phyloP scores from a whole-genome alignment of 2,888 invertebrate species.

The Seira musarum region DNA sequence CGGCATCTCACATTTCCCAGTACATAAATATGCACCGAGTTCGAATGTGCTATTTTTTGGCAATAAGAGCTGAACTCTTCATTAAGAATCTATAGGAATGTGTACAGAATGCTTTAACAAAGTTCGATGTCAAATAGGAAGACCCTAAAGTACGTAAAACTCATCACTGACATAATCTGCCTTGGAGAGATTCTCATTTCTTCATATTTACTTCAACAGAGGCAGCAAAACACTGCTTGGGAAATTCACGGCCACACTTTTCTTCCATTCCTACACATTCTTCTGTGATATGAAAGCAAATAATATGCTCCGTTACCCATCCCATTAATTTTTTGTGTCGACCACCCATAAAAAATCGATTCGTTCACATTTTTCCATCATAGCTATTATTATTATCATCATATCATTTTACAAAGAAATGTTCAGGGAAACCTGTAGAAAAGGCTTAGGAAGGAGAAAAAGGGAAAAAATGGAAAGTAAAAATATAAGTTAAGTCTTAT shows the following conservation, averaged over 20 bases:
- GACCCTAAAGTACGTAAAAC: too few species aligned
- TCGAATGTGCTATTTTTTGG: too few species aligned
- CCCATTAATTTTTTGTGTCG: background rate
- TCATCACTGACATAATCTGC: too few species aligned
- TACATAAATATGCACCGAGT: too few species aligned
- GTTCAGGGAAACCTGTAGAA: background rate
- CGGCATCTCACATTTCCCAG: too few species aligned
- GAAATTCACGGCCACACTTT: too few species aligned
- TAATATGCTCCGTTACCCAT: background rate
- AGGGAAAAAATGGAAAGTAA: conserved; percentile 11
- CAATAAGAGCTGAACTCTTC: too few species aligned
- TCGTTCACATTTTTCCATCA: conserved; percentile 32
- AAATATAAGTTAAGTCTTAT: background rate
- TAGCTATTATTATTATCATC: conserved; percentile 26
- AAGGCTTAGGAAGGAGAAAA: background rate
- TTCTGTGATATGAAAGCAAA: background rate
- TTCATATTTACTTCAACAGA: background rate
- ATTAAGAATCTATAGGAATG: too few species aligned
- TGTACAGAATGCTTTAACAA: too few species aligned
- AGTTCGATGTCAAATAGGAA: too few species aligned
- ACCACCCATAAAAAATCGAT: conserved; percentile 39
- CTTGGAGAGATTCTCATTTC: background rate
- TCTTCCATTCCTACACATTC: too few species aligned
- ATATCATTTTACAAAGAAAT: background rate
- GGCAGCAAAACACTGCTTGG: too few species aligned